Percentiles rank a stretch among this genome's conserved stretches.
phyloP scores from a whole-genome alignment of 2,113 vertebrate genomes.

The Pardalotus punctatus region DNA sequence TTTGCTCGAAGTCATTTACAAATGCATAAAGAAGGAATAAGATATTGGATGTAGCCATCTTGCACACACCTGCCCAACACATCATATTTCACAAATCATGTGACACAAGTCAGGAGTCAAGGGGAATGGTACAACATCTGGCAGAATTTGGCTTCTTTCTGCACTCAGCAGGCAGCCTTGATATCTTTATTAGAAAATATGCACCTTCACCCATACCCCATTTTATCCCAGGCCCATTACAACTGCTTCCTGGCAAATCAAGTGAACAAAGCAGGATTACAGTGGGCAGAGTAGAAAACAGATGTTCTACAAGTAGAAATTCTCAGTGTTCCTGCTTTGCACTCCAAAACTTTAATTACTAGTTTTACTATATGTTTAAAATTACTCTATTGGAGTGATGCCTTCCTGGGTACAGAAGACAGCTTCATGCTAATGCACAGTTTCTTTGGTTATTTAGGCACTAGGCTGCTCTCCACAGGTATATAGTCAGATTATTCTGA shows the following conservation, averaged over 20 bases:
- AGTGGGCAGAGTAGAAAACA: neutral
- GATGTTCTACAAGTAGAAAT: neutral
- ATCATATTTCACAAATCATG: neutral
- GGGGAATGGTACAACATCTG: neutral
- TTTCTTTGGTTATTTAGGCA: neutral
- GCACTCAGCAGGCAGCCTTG: neutral
- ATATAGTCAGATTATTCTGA: neutral
- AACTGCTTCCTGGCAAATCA: neutral
- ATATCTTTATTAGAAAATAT: neutral
- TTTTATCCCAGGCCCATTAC: neutral
- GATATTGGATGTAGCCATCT: neutral
- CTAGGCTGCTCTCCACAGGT: neutral
- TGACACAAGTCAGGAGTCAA: neutral
- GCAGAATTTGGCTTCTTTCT: neutral
- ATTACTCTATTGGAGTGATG: rapidly evolving
- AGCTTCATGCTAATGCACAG: neutral
- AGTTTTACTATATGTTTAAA: neutral
- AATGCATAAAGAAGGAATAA: neutral
- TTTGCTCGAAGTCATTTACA: neutral
- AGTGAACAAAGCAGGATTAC: neutral
- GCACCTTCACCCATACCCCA: neutral
- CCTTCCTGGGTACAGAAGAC: neutral
- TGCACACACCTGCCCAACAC: neutral
- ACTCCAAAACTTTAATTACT: neutral
- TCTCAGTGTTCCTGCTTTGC: neutral